A percentile compares a stretch with the other conserved stretches of the same genome.
phyloP scores from a whole-genome alignment of 1,140 invertebrate genomes.

The Zelostemma sp. region DNA sequence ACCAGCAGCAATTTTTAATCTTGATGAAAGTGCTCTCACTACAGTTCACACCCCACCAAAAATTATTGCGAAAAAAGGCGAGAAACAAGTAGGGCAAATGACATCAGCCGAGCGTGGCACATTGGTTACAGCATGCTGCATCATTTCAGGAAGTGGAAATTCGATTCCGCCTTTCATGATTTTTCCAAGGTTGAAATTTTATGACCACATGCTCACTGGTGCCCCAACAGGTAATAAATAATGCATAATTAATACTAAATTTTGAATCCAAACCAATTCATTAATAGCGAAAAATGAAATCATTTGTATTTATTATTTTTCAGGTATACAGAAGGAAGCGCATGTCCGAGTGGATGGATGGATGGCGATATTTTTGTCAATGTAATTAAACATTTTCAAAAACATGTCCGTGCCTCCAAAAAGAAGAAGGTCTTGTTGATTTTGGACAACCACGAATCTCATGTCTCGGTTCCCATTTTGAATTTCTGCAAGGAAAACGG shows the following conservation, averaged over 20 bases:
- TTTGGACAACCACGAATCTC: constrained; percentile 64
- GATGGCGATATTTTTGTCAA: background rate
- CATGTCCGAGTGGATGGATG: background rate
- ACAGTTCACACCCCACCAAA: constrained; percentile 51
- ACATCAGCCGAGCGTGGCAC: constrained; percentile 48
- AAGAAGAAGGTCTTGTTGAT: constrained; percentile 52
- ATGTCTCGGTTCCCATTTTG: constrained; percentile 41
- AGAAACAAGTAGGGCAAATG: constrained; percentile 55
- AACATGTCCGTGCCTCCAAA: constrained; percentile 57
- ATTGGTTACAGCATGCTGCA: constrained; percentile 56
- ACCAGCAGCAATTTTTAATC: constrained; percentile 48
- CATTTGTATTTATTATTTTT: constrained; percentile 1
- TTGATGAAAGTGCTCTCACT: constrained; percentile 47
- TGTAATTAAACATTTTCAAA: background rate
- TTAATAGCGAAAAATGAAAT: too few species aligned
- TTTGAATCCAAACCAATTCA: too few species aligned
- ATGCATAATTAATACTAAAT: constrained; percentile 11
- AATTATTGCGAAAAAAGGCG: constrained; percentile 37
- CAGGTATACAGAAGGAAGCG: constrained; percentile 6
- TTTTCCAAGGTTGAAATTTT: constrained; percentile 52
- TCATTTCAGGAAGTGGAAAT: constrained; percentile 55
- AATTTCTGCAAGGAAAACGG: constrained; percentile 51
- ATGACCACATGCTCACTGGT: constrained; percentile 54
- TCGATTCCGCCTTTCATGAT: constrained; percentile 56
- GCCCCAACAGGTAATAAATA: constrained; percentile 42